Percentiles rank a stretch among this genome's conserved stretches.
Conservation (phyloP, 2,888 invertebrate genomes). For the Chrysomela aeneicollis region DNA sequence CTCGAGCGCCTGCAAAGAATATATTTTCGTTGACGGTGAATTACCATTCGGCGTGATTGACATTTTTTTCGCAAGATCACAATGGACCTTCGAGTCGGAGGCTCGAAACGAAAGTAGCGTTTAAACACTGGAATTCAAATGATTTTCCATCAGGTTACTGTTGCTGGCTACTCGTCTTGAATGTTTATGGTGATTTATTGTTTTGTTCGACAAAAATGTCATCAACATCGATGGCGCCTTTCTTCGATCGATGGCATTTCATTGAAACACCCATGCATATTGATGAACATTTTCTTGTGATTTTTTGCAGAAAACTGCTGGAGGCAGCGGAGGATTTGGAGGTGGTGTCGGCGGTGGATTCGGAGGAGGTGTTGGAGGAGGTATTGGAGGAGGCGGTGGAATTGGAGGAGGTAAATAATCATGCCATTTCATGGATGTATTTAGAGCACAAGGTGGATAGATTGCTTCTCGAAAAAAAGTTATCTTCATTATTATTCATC, state of each 20-base stretch:
- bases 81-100: conserved; percentile 26
- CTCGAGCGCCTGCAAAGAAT: conserved; percentile 20
- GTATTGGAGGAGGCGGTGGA: conserved; percentile 53
- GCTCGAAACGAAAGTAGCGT: conserved; percentile 33
- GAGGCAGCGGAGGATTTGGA: conserved; percentile 45
- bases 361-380: conserved; percentile 61
- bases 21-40: conserved; percentile 28
- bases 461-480: no score
- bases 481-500: no score
- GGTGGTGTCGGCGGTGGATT: conserved; percentile 53
- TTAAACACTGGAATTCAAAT: background rate
- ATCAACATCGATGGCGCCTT: no score
- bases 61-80: conserved; percentile 17
- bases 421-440: background rate
- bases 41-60: conserved; percentile 25
- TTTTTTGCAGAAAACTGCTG: conserved; percentile 45
- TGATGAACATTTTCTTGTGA: no score
- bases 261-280: no score
- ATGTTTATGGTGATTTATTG: background rate
- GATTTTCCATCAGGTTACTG: background rate
- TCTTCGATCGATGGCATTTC: no score
- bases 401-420: conserved; percentile 41
- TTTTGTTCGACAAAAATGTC: background rate
- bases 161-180: background rate
- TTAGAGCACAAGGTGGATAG: background rate